Conservation (phyloP, 2,888 invertebrate species). For the Platynereis dumerilii region DNA sequence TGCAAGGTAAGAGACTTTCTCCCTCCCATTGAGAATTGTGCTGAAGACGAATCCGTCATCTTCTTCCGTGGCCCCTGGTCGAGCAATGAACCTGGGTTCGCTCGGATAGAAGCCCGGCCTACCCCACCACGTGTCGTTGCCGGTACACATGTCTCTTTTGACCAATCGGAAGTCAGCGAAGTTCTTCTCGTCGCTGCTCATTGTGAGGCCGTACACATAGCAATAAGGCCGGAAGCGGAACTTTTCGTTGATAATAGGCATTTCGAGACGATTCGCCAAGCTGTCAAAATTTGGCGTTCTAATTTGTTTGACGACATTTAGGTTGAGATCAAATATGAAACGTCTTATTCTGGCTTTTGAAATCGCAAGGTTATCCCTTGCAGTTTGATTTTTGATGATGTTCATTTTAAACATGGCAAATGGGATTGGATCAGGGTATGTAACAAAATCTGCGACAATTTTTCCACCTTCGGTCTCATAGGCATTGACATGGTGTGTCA, state of each 20-base stretch:
- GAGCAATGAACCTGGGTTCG: conserved; percentile 53
- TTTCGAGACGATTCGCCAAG: conserved; percentile 39
- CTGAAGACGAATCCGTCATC: conserved; percentile 57
- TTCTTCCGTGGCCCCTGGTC: conserved; percentile 42
- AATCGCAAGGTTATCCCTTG: conserved; percentile 45
- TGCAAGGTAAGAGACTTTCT: conserved; percentile 44
- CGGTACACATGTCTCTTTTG: conserved; percentile 52
- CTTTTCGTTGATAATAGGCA: conserved; percentile 54
- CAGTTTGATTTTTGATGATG: conserved; percentile 39
- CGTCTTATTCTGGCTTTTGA: conserved; percentile 44
- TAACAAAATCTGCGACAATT: conserved; percentile 46
- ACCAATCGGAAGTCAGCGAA: conserved; percentile 48
- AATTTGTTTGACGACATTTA: conserved; percentile 33
- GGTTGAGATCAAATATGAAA: conserved; percentile 42
- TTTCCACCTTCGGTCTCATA: conserved; percentile 42
- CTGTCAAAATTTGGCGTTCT: conserved; percentile 3
- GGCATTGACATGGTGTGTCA: conserved; percentile 57
- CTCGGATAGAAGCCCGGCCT: conserved; percentile 45
- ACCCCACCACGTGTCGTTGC: conserved; percentile 42
- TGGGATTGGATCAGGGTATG: conserved; percentile 48
- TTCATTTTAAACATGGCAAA: conserved; percentile 45
- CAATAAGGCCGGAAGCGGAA: conserved; percentile 50
- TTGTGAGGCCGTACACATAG: conserved; percentile 50
- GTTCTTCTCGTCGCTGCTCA: conserved; percentile 45
- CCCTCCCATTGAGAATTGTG: conserved; percentile 48